phyloP scores from a whole-genome alignment of 2,797 vertebrate genomes.

The Cynopterus sphinx region DNA sequence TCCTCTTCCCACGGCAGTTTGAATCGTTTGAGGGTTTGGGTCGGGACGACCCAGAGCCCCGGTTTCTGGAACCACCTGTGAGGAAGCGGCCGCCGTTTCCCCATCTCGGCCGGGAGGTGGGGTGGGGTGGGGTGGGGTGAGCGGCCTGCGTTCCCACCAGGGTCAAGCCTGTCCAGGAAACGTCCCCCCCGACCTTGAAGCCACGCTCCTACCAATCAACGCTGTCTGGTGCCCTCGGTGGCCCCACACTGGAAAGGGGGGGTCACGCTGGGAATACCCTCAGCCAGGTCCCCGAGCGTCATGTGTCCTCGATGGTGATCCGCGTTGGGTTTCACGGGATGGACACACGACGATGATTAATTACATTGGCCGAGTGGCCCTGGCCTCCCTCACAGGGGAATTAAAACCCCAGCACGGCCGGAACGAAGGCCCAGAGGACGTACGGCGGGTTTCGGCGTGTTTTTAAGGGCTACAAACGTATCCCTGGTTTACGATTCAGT shows the following conservation, averaged over 20 bases:
- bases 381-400: background rate
- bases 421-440: background rate
- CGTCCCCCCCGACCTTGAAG: background rate
- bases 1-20: background rate
- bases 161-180: background rate
- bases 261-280: background rate
- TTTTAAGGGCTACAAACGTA: background rate
- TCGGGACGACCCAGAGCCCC: background rate
- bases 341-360: background rate
- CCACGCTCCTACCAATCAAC: accelerated
- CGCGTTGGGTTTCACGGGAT: background rate
- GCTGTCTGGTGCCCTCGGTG: too few species aligned
- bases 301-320: background rate
- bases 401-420: background rate
- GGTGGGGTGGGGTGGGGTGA: too few species aligned
- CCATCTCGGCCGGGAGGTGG: too few species aligned
- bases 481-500: background rate
- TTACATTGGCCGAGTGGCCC: background rate
- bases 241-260: background rate
- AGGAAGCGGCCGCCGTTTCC: background rate
- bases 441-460: background rate
- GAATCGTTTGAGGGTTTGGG: background rate
- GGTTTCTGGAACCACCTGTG: background rate
- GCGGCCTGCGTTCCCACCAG: accelerated
- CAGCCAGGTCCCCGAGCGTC: background rate